Evolutionary conservation across 2,888 invertebrate species (phyloP).

Genomic region (Machimus rusticus): DNA sequence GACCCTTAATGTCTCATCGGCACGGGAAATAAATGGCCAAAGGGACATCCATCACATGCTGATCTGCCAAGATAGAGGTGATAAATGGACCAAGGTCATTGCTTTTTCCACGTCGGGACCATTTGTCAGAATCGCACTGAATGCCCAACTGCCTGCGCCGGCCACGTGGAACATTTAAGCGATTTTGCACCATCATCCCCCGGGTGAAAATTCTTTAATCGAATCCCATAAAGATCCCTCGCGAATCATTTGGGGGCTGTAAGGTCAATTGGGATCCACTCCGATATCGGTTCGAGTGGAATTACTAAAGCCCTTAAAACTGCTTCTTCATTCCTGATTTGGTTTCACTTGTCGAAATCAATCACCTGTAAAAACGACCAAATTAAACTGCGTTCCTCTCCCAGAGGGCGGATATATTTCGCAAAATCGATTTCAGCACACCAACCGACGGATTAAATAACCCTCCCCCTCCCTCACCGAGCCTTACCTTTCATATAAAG

Average conservation of each 20-base stretch:
- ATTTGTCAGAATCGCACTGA: not conserved
- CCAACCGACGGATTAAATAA: not conserved
- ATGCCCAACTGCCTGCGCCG: not conserved
- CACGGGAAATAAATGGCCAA: not conserved
- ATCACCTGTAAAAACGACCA: not conserved
- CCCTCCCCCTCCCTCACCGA: not conserved
- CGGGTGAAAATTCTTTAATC: not conserved
- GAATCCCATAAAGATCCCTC: not conserved
- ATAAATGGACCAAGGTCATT: not conserved
- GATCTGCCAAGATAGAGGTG: not conserved
- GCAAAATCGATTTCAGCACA: not conserved
- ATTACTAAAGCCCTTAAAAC: not conserved
- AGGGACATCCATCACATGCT: not conserved
- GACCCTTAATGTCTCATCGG: not conserved
- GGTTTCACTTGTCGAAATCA: not conserved
- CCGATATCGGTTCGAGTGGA: not conserved
- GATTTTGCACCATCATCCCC: not conserved
- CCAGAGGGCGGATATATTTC: not conserved
- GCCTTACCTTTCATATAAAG: not conserved
- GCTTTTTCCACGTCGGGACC: not conserved
- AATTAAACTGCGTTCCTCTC: not conserved
- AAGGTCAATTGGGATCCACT: not conserved
- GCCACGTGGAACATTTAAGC: not conserved
- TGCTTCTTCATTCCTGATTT: not conserved
- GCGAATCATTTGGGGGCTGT: not conserved